Evolutionary conservation across 2,797 vertebrate species (phyloP), one percentile per base, ranked within the genome.

Genomic region (Takifugu ocellatus): DNA sequence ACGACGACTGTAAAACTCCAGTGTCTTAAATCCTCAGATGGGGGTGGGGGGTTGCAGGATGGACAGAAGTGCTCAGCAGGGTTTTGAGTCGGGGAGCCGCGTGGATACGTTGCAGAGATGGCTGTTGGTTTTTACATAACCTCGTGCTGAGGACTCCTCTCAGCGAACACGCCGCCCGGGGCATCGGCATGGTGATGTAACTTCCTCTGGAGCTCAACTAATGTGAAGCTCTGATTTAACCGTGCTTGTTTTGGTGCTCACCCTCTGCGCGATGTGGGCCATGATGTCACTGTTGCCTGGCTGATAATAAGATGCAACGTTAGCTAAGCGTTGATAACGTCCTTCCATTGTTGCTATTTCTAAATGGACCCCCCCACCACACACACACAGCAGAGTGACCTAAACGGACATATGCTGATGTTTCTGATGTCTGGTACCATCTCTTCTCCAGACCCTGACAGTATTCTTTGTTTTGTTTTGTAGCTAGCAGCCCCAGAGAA

Each of bases 71-170:
- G 76, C 78, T 68, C 64, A 74, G 70, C 75, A 61, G 72, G 70
- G 59, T 74, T 76, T 76, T 55, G 75, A 76, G 72, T 78, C 78
- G 39, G 63, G 46, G 66, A 78, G 75, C 75, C 59, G 71, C 82
- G 78, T 74, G 76, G 79, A 79, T 82, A 68, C 51, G 55, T 78
- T 85, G 79, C 70, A 54, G 79, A 76, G 83, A 82, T 86, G 78
- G 85, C 83, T 81, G 74, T 25, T 29, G 70, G 75, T 73, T 88
- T 84, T 90, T 90, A 88, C 86, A 79, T 89, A 88, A 89, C 85
- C 82, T 79, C 78, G 86, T 80, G 61, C 68, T 82, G 84, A 85
- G 78, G 80, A 81, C 85, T 82, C 78, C 75, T 89, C 77, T 71
- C 72, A 86, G 79, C 78, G 66, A 77, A 75, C 52, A 62, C 75